Conservation (phyloP, 2,797 vertebrate species). For the Natrix natrix region DNA sequence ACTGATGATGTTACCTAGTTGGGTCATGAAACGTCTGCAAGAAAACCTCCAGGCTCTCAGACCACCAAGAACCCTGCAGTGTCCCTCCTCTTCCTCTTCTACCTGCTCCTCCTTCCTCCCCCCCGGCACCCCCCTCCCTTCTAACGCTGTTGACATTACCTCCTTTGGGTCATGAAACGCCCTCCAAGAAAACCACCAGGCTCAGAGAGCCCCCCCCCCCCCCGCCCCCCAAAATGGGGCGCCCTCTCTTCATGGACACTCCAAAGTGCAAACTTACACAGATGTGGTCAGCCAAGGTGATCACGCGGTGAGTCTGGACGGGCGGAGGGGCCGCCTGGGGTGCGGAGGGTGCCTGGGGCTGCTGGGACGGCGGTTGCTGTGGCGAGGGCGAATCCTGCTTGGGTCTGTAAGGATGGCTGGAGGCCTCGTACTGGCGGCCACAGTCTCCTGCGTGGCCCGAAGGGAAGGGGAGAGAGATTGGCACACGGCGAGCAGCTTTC, state of each 20-base stretch:
- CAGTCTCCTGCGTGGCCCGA: slow-evolving; percentile 70
- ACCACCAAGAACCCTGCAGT: too few relatives aligned
- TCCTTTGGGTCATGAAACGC: too few relatives aligned
- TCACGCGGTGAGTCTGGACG: slow-evolving; percentile 90
- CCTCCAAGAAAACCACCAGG: too few relatives aligned
- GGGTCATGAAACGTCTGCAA: too few relatives aligned
- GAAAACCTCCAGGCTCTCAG: too few relatives aligned
- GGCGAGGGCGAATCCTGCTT: slow-evolving; percentile 79
- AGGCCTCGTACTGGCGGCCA: slow-evolving; percentile 77
- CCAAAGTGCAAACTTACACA: slow-evolving; percentile 78
- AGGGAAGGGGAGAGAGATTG: neutral
- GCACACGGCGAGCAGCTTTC: neutral
- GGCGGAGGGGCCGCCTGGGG: slow-evolving; percentile 53
- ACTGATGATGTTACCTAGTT: too few relatives aligned
- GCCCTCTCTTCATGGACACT: rapidly evolving
- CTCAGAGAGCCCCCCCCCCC: neutral
- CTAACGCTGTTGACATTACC: too few relatives aligned
- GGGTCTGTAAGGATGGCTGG: slow-evolving; percentile 81
- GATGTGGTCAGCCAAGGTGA: slow-evolving; percentile 98
- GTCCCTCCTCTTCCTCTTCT: too few relatives aligned
- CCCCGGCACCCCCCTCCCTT: too few relatives aligned
- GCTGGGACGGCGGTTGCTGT: slow-evolving; percentile 54
- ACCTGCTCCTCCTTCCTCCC: too few relatives aligned
- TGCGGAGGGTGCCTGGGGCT: slow-evolving; percentile 51
- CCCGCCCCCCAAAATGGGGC: too few relatives aligned